Evolutionary conservation across 1,140 invertebrate genomes (phyloP), one percentile per base, ranked within the genome.

Genomic region (Cepaea nemoralis): DNA sequence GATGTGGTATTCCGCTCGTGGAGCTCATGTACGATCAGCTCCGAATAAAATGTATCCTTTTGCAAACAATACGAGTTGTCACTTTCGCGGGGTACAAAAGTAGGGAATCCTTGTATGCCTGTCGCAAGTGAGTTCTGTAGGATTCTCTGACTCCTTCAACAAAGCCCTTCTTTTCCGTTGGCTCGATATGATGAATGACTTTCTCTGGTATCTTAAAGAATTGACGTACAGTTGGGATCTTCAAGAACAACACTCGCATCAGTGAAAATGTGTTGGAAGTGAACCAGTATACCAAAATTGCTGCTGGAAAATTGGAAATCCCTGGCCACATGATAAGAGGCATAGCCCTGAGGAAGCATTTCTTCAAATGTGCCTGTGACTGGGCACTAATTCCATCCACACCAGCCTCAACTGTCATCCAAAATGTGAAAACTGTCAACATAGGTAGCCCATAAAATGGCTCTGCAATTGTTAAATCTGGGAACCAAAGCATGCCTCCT

Each of bases 401-500:
- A 77, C 97, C 96, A 24, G 96, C 77, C 93, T 97, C 95, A 69
- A 99, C 94, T 14, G 96, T 97, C 3, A 94, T 85, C 85, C 93
- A 94, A 81, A 99, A 89, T 6, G 97, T 98, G 0, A 92, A 86
- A 90, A 94, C 94, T 1, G 97, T 98, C 66, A 98, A 91, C 0
- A 98, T 0, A 3, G 98, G 98, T 78, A 99, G 91, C 31, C 96
- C 81, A 88, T 95, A 99, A 91, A 94, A 97, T 19, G 97, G 97
- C 93, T 99, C 98, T 39, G 95, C 91, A 14, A 96, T 85, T 6
- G 97, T 97, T 22, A 99, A 93, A 93, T 99, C 97, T 0, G 93
- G 93, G 89, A 99, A 98, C 98, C 98, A 99, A 75, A 93, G 94
- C 0, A 97, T 81, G 5, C 98, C 98, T n/a, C 98, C 98, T 33